Percentiles rank a stretch among this genome's conserved stretches.
Evolutionary conservation across 2,888 invertebrate species (phyloP).

Genomic region (Troglohyphantes excavatus): DNA sequence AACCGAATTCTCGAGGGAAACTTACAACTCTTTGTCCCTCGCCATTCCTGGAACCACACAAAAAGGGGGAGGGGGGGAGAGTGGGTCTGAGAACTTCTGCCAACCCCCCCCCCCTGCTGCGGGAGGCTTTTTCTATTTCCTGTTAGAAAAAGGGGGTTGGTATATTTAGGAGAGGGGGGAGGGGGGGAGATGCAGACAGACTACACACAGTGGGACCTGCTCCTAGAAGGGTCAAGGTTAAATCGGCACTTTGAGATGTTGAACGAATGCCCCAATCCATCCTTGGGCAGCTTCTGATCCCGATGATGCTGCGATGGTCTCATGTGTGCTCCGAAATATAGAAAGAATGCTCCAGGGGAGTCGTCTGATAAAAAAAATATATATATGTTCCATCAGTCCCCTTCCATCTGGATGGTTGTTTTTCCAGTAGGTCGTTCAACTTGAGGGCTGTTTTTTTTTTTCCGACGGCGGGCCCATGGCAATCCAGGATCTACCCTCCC

Average conservation of each 20-base stretch:
- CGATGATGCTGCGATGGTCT: not conserved
- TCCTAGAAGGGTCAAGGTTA: conserved; percentile 69
- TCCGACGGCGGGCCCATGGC: conserved; percentile 1
- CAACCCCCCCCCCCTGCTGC: conserved; percentile 12
- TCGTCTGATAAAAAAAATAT: conserved; percentile 3
- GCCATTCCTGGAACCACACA: conserved; percentile 44
- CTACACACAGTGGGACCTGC: conserved; percentile 69
- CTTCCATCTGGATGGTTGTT: conserved; percentile 58
- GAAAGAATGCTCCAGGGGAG: not conserved
- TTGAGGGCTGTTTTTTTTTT: conserved; percentile 62
- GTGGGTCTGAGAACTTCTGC: not conserved
- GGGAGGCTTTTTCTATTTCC: conserved; percentile 59
- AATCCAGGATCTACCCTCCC: not conserved
- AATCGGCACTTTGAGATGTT: not conserved
- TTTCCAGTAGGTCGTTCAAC: conserved; percentile 73
- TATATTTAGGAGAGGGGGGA: conserved; percentile 21
- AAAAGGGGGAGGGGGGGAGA: conserved; percentile 11
- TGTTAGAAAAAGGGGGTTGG: conserved; percentile 41
- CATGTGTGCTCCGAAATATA: not conserved
- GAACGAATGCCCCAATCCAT: not conserved
- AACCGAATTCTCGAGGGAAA: conserved; percentile 31
- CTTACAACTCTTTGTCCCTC: conserved; percentile 70
- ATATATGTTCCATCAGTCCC: conserved; percentile 1
- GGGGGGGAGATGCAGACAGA: conserved; percentile 1
- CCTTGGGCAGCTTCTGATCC: not conserved